A percentile compares a stretch with the other conserved stretches of the same genome.
phyloP scores from a whole-genome alignment of 2,113 vertebrate species.

The Coryphaenoides rupestris region DNA sequence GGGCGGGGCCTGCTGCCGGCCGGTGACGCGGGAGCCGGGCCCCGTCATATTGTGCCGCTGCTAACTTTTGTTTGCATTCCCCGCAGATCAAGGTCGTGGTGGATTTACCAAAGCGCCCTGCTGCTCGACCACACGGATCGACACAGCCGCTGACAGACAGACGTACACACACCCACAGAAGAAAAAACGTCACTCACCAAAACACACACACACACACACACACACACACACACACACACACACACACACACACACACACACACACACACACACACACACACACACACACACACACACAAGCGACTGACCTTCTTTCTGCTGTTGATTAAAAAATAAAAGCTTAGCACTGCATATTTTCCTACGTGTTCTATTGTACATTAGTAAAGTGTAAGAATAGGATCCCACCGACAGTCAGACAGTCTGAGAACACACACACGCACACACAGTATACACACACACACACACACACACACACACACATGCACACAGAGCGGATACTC shows the following conservation, averaged over 20 bases:
- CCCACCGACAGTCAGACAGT: too few relatives aligned
- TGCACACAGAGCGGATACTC: constrained; percentile 25
- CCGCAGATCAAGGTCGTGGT: constrained; percentile 55
- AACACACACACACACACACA: constrained; percentile 1
- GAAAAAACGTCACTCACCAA: neutral
- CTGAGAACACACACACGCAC: too few relatives aligned
- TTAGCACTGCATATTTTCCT: too few relatives aligned
- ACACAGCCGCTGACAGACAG: too few relatives aligned
- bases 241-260: neutral
- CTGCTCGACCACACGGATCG: too few relatives aligned
- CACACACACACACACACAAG: constrained; percentile 4
- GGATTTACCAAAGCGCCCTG: too few relatives aligned
- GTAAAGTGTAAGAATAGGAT: too few relatives aligned
- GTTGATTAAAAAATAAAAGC: too few relatives aligned
- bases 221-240: neutral
- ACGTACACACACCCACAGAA: neutral
- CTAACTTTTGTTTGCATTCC: constrained; percentile 63
- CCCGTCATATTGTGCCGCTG: constrained; percentile 51
- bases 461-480: neutral
- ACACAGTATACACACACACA: too few relatives aligned
- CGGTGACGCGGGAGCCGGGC: constrained; percentile 54
- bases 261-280: too few relatives aligned
- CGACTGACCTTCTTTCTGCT: too few relatives aligned
- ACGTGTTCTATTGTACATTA: too few relatives aligned
- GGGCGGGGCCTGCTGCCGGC: constrained; percentile 23